Conservation (phyloP, 30 jellyfish, hydroid and myxozoan species). For the Catostylus mosaicus region DNA sequence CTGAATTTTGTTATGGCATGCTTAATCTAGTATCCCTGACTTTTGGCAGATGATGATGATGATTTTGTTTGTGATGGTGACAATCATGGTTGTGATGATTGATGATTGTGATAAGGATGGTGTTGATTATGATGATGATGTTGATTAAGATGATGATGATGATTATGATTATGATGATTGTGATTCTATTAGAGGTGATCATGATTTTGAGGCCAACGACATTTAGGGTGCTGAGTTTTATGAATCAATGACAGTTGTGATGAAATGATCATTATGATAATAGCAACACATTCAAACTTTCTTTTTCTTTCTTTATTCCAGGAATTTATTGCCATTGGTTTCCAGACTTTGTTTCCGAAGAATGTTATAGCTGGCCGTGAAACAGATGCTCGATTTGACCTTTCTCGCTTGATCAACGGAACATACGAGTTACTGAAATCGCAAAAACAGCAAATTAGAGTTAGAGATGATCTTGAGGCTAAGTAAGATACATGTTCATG, state of each 20-base stretch:
- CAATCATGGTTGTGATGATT: neutral
- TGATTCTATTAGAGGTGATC: neutral
- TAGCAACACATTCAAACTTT: neutral
- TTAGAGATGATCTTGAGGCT: conserved; percentile 89
- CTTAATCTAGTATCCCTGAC: too few species aligned
- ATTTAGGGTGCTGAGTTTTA: too few species aligned
- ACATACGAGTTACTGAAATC: conserved; percentile 83
- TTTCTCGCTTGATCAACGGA: conserved; percentile 75
- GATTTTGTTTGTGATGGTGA: neutral
- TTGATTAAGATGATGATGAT: neutral
- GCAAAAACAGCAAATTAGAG: conserved; percentile 79
- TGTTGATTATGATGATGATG: neutral
- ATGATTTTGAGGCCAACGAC: too few species aligned
- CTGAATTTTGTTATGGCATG: too few species aligned
- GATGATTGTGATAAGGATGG: neutral
- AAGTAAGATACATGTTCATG: conserved; percentile 68
- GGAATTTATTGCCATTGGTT: conserved; percentile 86
- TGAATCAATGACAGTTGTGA: too few species aligned
- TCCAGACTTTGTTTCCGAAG: conserved; percentile 65
- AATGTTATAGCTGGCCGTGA: conserved; percentile 60
- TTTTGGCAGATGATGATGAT: neutral
- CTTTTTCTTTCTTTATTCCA: neutral
- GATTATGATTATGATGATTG: neutral
- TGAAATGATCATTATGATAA: too few species aligned
- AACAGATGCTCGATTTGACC: conserved; percentile 68